These are phyloP conservation scores for Ophion costatus DNA, from an alignment of 2,888 invertebrate genomes.

Conservation along the genomic window DNA sequence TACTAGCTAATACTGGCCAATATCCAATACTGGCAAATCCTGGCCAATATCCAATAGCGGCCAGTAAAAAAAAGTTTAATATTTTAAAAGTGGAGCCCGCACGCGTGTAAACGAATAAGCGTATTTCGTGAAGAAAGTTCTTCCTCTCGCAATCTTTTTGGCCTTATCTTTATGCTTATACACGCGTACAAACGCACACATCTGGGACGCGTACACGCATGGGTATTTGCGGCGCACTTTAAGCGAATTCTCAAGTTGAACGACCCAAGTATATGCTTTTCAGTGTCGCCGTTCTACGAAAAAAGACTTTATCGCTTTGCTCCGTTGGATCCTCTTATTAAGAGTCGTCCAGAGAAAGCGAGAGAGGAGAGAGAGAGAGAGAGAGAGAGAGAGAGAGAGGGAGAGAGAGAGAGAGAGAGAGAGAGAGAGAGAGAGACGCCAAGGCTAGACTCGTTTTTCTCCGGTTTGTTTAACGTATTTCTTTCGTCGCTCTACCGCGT, in stretches of 20 bases:
- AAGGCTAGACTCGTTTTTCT: constrained; percentile 26
- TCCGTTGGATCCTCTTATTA: constrained; percentile 22
- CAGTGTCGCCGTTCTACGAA: constrained; percentile 59
- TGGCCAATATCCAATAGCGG: too few species aligned
- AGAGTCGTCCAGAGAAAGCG: background rate
- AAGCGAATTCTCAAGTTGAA: constrained; percentile 55
- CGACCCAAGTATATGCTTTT: constrained; percentile 51
- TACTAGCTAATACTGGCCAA: too few species aligned
- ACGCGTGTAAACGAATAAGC: background rate
- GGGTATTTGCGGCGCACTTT: constrained; percentile 4
- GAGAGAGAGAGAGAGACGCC: background rate
- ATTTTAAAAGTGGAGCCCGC: background rate
- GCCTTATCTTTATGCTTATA: background rate
- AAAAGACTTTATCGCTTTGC: constrained; percentile 37
- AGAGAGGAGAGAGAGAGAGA: background rate
- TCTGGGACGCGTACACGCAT: background rate
- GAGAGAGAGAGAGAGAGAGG: background rate
- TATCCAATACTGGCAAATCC: too few species aligned
- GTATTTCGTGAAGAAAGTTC: background rate
- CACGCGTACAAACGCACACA: background rate
- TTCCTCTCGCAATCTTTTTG: constrained; percentile 1
- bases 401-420: background rate
- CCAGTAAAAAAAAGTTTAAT: background rate
- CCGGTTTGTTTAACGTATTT: constrained; percentile 16
- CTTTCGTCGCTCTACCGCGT: background rate